Evolutionary conservation across 2,888 invertebrate species (phyloP).

Genomic region (Cynaeus angustus): DNA sequence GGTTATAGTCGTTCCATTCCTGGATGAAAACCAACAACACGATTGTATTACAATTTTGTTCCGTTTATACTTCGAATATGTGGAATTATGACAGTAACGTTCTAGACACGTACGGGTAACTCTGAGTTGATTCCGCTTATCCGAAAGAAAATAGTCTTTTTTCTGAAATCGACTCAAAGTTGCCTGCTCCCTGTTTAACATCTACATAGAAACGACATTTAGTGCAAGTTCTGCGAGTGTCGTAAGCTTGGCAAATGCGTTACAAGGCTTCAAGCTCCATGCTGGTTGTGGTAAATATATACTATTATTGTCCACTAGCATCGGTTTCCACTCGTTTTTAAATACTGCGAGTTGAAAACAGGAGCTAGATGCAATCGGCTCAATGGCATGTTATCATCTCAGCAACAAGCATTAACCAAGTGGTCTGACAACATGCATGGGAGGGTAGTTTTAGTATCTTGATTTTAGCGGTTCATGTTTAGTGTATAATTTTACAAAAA

Average conservation of each 20-base stretch:
- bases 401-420: conserved; percentile 46
- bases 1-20: conserved; percentile 99
- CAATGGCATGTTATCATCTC: background rate
- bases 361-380: conserved; percentile 31
- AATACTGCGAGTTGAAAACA: conserved; percentile 13
- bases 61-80: conserved; percentile 3
- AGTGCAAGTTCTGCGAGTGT: conserved; percentile 54
- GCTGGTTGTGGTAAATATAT: conserved; percentile 51
- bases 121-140: conserved; percentile 33
- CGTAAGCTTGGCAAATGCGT: conserved; percentile 50
- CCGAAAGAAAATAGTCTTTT: background rate
- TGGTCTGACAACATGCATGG: conserved; percentile 60
- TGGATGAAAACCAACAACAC: conserved; percentile 69
- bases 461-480: conserved; percentile 67
- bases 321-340: conserved; percentile 20
- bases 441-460: conserved; percentile 65
- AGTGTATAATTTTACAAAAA: conserved; percentile 67
- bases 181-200: conserved; percentile 50
- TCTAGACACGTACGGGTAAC: conserved; percentile 45
- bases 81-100: conserved; percentile 21
- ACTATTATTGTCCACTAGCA: conserved; percentile 40
- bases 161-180: conserved; percentile 37
- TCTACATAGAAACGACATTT: conserved; percentile 51
- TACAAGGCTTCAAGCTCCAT: conserved; percentile 52
- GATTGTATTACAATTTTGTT: conserved; percentile 29